Evolutionary conservation across 2,888 invertebrate species (phyloP).

Genomic region (Xanthia icteritia): DNA sequence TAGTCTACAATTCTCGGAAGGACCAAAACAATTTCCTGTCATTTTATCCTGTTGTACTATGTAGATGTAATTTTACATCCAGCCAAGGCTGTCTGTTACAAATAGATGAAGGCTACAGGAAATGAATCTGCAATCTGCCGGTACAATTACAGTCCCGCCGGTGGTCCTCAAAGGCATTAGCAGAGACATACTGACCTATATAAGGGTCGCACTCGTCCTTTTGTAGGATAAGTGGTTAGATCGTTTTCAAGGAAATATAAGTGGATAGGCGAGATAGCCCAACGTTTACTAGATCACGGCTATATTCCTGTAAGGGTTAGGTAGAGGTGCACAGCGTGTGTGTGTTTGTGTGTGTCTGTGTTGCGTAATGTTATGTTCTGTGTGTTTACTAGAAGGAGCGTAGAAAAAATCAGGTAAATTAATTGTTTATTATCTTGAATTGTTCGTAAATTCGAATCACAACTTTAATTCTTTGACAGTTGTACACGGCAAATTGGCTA

Average conservation of each 20-base stretch:
- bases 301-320: background rate
- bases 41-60: background rate
- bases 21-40: background rate
- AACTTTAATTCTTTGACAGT: background rate
- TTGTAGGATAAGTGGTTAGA: background rate
- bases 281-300: background rate
- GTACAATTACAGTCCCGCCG: slow-evolving; percentile 15
- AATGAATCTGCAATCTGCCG: slow-evolving; percentile 11
- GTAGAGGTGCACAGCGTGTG: background rate
- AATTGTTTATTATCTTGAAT: background rate
- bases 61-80: background rate
- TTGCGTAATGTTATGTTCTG: background rate
- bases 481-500: too few species aligned
- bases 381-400: background rate
- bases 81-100: background rate
- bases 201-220: background rate
- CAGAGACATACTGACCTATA: slow-evolving; percentile 43
- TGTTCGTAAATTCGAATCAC: background rate
- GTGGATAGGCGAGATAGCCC: background rate
- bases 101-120: slow-evolving; percentile 27
- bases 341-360: background rate
- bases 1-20: background rate
- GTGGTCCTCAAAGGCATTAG: slow-evolving; percentile 20
- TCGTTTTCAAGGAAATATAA: background rate
- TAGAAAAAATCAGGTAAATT: background rate